Evolutionary conservation across 2,113 vertebrate genomes (phyloP).

Genomic region (Phasianus colchicus): DNA sequence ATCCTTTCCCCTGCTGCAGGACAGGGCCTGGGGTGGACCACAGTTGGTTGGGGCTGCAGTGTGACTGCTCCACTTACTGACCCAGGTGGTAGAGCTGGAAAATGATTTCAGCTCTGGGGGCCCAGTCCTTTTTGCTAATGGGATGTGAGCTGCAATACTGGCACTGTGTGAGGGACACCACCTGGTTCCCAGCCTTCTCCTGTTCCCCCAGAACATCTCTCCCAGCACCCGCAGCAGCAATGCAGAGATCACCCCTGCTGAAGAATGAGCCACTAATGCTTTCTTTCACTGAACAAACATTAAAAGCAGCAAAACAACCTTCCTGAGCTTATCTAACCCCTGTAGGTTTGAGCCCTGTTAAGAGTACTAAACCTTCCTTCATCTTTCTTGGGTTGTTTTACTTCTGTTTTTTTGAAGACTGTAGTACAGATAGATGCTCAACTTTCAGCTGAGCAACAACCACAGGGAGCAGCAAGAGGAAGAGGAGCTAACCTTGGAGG

Average conservation of each 20-base stretch:
- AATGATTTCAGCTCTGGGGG: rapidly evolving
- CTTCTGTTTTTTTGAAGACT: background rate
- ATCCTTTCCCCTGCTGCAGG: background rate
- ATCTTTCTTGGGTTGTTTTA: background rate
- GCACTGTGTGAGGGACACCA: background rate
- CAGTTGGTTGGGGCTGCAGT: background rate
- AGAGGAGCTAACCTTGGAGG: background rate
- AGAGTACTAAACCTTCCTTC: background rate
- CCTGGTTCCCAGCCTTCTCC: background rate
- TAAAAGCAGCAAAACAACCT: constrained; percentile 34
- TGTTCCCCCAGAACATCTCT: background rate
- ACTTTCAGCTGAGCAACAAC: background rate
- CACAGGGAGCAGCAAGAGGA: background rate
- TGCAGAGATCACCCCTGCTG: background rate
- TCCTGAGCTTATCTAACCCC: background rate
- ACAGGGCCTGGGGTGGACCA: background rate
- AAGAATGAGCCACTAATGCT: background rate
- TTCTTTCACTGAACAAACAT: background rate
- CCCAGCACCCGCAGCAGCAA: background rate
- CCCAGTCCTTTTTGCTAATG: background rate
- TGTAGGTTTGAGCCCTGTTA: background rate
- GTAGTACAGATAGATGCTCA: background rate
- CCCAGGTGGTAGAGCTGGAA: background rate
- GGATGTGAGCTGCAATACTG: background rate
- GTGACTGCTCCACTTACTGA: background rate